Conservation (phyloP, 1,140 invertebrate genomes). For the Bombyx mandarina region DNA sequence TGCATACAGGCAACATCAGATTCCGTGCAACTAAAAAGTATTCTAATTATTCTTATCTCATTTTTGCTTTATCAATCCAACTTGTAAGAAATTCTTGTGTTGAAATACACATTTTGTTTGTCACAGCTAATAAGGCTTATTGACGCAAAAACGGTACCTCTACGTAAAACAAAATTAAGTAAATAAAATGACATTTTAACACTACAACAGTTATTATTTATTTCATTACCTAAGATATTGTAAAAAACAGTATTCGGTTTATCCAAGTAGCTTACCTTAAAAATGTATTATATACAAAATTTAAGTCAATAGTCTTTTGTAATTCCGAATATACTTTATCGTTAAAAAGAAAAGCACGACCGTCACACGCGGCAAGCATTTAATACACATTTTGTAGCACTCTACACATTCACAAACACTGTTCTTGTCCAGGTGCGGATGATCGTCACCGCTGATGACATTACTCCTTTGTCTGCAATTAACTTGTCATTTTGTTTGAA, state of each 20-base stretch:
- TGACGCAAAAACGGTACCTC: no score
- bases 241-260: conserved; percentile 66
- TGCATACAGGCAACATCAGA: no score
- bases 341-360: conserved; percentile 31
- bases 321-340: conserved; percentile 51
- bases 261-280: conserved; percentile 48
- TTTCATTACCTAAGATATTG: conserved; percentile 62
- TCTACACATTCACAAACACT: conserved; percentile 12
- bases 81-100: no score
- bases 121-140: no score
- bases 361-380: conserved; percentile 19
- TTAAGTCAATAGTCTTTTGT: conserved; percentile 59
- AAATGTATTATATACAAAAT: conserved; percentile 64
- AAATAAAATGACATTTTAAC: conserved; percentile 25
- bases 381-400: conserved; percentile 15
- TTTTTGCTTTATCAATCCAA: no score
- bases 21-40: no score
- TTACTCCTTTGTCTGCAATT: no score
- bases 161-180: no score
- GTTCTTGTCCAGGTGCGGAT: neutral
- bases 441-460: no score
- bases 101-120: no score
- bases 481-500: no score
- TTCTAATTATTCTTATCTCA: no score
- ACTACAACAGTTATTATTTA: conserved; percentile 61